These are phyloP conservation scores for Drosophila planitibia DNA, from an alignment of 2,888 invertebrate genomes.

Conservation along the genomic window DNA sequence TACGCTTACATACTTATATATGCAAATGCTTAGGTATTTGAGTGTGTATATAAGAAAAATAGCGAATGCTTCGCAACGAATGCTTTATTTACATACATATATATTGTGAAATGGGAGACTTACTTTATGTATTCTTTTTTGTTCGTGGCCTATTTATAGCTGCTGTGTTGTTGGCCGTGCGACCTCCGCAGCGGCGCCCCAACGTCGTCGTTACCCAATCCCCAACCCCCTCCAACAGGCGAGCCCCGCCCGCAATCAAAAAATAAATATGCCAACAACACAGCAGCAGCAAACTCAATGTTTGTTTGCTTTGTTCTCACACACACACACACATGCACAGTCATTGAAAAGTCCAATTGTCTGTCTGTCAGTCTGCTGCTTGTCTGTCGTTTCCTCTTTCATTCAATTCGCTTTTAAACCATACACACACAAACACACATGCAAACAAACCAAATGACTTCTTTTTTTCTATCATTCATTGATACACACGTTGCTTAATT, in stretches of 20 bases:
- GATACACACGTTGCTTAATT: slow-evolving; percentile 23
- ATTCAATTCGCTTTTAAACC: slow-evolving; percentile 41
- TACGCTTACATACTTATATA: background rate
- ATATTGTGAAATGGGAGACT: slow-evolving; percentile 49
- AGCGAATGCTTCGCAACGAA: slow-evolving; percentile 29
- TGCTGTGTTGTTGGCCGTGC: slow-evolving; percentile 28
- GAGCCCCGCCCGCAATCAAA: slow-evolving; percentile 36
- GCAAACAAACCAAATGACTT: slow-evolving; percentile 1
- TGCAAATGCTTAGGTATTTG: background rate
- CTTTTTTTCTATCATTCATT: slow-evolving; percentile 40
- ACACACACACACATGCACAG: slow-evolving; percentile 7
- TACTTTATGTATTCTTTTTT: slow-evolving; percentile 51
- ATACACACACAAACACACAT: slow-evolving; percentile 13
- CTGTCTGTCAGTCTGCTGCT: slow-evolving; percentile 34
- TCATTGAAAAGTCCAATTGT: slow-evolving; percentile 43
- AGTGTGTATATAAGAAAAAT: background rate
- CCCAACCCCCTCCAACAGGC: background rate
- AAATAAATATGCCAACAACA: slow-evolving; percentile 46
- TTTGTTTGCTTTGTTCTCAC: slow-evolving; percentile 50
- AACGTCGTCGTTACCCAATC: slow-evolving; percentile 19
- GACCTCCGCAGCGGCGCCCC: slow-evolving; percentile 59
- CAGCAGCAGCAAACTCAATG: slow-evolving; percentile 27
- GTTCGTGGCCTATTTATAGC: slow-evolving; percentile 77
- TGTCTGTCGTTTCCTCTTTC: slow-evolving; percentile 50
- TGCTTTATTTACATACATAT: slow-evolving; percentile 46